A percentile compares a stretch with the other conserved stretches of the same genome.
Evolutionary conservation across 2,888 invertebrate genomes (phyloP).

Genomic region (Dasypolia templi): DNA sequence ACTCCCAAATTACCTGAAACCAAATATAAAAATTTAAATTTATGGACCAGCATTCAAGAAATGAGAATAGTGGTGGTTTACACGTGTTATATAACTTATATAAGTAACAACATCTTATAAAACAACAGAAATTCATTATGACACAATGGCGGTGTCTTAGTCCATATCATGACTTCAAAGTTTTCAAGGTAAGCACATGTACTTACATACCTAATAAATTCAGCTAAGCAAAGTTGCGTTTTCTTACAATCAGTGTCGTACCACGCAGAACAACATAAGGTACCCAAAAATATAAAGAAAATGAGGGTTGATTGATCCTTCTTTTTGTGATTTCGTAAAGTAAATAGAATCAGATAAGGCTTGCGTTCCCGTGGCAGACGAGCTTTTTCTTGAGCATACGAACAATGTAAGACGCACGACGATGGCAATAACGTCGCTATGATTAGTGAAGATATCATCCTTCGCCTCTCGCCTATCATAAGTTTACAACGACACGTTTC

Average conservation of each 20-base stretch:
- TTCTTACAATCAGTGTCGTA: slow-evolving; percentile 24
- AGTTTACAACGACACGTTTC: slow-evolving; percentile 32
- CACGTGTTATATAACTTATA: slow-evolving; percentile 12
- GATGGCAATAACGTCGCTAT: slow-evolving; percentile 71
- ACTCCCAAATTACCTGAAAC: slow-evolving; percentile 75
- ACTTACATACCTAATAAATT: slow-evolving; percentile 33
- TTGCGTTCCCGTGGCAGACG: slow-evolving; percentile 65
- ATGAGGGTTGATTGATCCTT: slow-evolving; percentile 30
- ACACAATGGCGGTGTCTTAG: slow-evolving; percentile 43
- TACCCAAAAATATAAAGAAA: slow-evolving; percentile 15
- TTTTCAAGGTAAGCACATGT: slow-evolving; percentile 53
- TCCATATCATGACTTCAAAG: slow-evolving; percentile 45
- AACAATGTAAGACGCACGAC: slow-evolving; percentile 68
- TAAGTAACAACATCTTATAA: slow-evolving; percentile 42
- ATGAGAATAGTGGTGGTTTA: not conserved
- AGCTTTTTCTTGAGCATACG: slow-evolving; percentile 72
- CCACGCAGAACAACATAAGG: slow-evolving; percentile 12
- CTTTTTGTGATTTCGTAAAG: slow-evolving; percentile 47
- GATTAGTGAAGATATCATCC: slow-evolving; percentile 69
- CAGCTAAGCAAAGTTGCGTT: slow-evolving; percentile 24
- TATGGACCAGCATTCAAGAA: slow-evolving; percentile 36
- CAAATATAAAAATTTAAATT: slow-evolving; percentile 53
- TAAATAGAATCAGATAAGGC: slow-evolving; percentile 73
- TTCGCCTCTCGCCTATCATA: slow-evolving; percentile 37
- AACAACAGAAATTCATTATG: slow-evolving; percentile 39